These are phyloP conservation scores for Epicauta chinensis DNA, from an alignment of 1,140 invertebrate species.

Conservation along the genomic window DNA sequence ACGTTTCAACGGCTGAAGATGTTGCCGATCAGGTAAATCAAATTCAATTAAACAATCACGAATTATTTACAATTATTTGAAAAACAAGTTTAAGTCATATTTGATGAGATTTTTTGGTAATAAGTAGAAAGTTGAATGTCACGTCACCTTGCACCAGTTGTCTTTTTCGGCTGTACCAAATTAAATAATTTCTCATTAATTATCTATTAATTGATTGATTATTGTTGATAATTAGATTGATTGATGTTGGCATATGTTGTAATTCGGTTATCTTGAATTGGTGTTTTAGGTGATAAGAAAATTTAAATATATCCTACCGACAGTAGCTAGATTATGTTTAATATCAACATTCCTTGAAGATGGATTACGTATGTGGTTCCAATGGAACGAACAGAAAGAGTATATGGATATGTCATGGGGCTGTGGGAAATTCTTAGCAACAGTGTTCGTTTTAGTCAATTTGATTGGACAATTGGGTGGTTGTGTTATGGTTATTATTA, in stretches of 20 bases:
- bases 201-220: constrained; percentile 1
- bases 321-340: constrained; percentile 91
- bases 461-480: constrained; percentile 92
- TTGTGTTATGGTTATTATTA: constrained; percentile 89
- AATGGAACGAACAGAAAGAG: constrained; percentile 96
- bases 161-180: constrained; percentile 4
- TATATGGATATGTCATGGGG: constrained; percentile 98
- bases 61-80: constrained; percentile 10
- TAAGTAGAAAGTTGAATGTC: constrained; percentile 14
- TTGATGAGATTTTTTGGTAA: constrained; percentile 5
- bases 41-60: constrained; percentile 7
- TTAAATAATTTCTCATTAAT: too few relatives aligned
- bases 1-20: constrained; percentile 87
- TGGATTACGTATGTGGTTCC: constrained; percentile 98
- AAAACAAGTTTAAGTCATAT: background rate
- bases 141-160: constrained; percentile 19
- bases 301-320: constrained; percentile 91
- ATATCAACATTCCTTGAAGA: constrained; percentile 99
- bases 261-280: constrained; percentile 1
- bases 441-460: constrained; percentile 90
- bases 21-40: constrained; percentile 86
- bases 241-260: background rate
- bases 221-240: background rate
- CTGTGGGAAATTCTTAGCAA: constrained; percentile 90
- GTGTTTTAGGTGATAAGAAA: constrained; percentile 77